Conservation (phyloP, 35 echinoderm and acorn worm genomes). For the Ophioderma brevispina region DNA sequence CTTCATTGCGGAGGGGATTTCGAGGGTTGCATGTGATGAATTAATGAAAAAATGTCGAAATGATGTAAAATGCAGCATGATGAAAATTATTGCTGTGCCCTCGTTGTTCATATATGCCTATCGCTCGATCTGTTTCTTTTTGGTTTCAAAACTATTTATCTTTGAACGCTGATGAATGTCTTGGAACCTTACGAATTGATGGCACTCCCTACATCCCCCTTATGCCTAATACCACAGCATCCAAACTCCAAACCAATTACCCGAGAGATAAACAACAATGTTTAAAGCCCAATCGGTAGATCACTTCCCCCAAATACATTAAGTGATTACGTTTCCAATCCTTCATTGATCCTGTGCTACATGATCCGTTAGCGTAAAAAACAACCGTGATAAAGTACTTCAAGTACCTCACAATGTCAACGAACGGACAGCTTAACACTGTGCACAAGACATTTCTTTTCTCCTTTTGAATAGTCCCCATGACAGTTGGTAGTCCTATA, state of each 20-base stretch:
- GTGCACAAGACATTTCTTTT: not conserved
- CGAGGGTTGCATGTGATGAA: not conserved
- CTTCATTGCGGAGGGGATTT: not conserved
- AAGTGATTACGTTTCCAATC: slow-evolving; percentile 4
- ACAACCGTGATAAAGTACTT: not conserved
- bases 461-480: not conserved
- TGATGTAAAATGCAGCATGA: not conserved
- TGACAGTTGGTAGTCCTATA: not conserved
- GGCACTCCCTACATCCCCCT: not conserved
- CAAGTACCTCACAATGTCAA: not conserved
- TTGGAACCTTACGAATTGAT: not conserved
- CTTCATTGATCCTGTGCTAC: not conserved
- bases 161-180: not conserved
- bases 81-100: not conserved
- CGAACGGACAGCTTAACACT: not conserved
- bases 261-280: not conserved
- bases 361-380: not conserved
- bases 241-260: not conserved
- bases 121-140: not conserved
- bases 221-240: not conserved
- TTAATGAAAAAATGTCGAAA: slow-evolving; percentile 3
- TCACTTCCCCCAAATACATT: slow-evolving; percentile 2
- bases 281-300: not conserved
- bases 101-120: not conserved
- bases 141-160: not conserved